These are phyloP conservation scores for Spilogale gracilis DNA, from an alignment of 2,113 vertebrate species.

Conservation along the genomic window DNA sequence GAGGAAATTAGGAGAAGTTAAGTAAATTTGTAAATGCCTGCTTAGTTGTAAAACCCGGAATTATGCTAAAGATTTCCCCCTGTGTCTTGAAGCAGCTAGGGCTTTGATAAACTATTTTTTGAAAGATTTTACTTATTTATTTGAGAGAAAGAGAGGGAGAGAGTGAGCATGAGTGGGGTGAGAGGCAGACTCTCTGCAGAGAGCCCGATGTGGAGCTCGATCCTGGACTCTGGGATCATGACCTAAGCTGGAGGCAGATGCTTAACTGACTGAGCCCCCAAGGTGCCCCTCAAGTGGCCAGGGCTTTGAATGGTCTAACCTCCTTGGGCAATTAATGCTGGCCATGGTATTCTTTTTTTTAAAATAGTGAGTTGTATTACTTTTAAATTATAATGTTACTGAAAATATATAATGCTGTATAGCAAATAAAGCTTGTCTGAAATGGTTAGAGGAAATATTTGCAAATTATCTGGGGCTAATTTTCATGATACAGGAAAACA, in stretches of 20 bases:
- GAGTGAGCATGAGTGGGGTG: not conserved
- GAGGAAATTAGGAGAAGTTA: not conserved
- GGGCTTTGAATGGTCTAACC: not conserved
- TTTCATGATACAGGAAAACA: not conserved
- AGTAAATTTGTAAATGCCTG: conserved; percentile 13
- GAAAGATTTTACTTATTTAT: not conserved
- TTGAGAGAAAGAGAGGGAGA: not conserved
- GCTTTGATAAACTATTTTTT: not conserved
- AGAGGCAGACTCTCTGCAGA: not conserved
- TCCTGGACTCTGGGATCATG: not conserved
- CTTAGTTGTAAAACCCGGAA: not conserved
- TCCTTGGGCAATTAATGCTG: not conserved
- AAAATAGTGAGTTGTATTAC: not conserved
- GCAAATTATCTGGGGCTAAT: conserved; percentile 19
- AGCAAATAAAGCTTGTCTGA: not conserved
- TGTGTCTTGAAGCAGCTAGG: not conserved
- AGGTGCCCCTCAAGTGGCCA: not conserved
- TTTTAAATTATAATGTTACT: conserved; percentile 35
- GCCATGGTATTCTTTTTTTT: not conserved
- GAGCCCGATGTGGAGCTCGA: not conserved
- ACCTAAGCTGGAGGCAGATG: not conserved
- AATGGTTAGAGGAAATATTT: conserved; percentile 16
- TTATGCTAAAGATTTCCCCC: not conserved
- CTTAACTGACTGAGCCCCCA: not conserved
- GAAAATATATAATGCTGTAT: not conserved